A percentile compares a stretch with the other conserved stretches of the same genome.
These are phyloP conservation scores for Bucorvus abyssinicus DNA, from an alignment of 2,797 vertebrate genomes.

Conservation along the genomic window DNA sequence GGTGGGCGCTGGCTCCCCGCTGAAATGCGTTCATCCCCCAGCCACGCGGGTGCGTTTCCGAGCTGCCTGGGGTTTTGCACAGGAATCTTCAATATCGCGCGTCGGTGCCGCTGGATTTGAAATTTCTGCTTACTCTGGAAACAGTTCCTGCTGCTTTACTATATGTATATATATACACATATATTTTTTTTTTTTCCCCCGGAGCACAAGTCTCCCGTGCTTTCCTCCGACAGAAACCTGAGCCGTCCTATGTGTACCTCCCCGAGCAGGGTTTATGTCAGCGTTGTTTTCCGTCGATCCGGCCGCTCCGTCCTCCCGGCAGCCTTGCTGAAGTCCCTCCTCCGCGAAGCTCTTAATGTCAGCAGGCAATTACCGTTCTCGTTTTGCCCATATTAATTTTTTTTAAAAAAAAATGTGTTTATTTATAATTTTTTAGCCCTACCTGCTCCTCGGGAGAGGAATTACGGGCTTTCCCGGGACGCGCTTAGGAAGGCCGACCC, in stretches of 20 bases:
- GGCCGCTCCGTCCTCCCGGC: not conserved
- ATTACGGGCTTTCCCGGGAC: not conserved
- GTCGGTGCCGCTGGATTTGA: not conserved
- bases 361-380: not conserved
- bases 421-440: not conserved
- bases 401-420: not conserved
- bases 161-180: too few species aligned
- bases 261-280: not conserved
- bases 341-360: not conserved
- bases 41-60: not conserved
- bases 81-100: not conserved
- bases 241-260: not conserved
- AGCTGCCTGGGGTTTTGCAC: not conserved
- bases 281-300: not conserved
- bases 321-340: not conserved
- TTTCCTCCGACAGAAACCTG: slow-evolving; percentile 1
- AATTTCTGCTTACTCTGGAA: not conserved
- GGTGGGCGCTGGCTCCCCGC: not conserved
- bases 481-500: not conserved
- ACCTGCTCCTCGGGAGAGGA: not conserved
- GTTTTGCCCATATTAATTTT: not conserved
- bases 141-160: not conserved
- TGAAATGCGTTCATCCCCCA: not conserved
- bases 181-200: not conserved
- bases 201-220: not conserved